Evolutionary conservation across 2,888 invertebrate species (phyloP).

Genomic region (Macaria notata): DNA sequence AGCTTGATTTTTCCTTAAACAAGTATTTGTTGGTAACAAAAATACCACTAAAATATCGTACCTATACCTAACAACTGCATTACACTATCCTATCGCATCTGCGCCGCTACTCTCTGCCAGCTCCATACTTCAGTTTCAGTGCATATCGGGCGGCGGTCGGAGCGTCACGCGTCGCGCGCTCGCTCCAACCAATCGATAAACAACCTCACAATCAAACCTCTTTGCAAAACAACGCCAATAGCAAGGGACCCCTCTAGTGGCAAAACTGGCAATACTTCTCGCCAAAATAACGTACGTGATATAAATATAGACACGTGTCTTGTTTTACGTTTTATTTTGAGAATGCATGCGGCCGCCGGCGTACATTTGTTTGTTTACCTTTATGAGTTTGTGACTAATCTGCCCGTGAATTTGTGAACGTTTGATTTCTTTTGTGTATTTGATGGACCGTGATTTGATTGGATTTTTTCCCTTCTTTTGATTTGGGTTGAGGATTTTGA

Average conservation of each 20-base stretch:
- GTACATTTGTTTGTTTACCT: slow-evolving; percentile 29
- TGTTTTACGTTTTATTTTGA: slow-evolving; percentile 26
- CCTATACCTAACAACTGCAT: not conserved
- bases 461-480: not conserved
- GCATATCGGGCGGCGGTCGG: slow-evolving; percentile 49
- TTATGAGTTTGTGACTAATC: slow-evolving; percentile 18
- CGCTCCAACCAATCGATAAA: slow-evolving; percentile 41
- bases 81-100: slow-evolving; percentile 5
- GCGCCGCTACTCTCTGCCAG: slow-evolving; percentile 27
- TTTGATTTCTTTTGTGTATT: slow-evolving; percentile 7
- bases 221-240: slow-evolving; percentile 1
- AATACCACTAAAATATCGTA: too few relatives aligned
- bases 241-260: not conserved
- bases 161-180: slow-evolving; percentile 33
- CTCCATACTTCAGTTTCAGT: slow-evolving; percentile 49
- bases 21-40: too few relatives aligned
- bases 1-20: too few relatives aligned
- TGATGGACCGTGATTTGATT: too few relatives aligned
- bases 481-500: too few relatives aligned
- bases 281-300: slow-evolving; percentile 57
- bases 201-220: slow-evolving; percentile 27
- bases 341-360: slow-evolving; percentile 24
- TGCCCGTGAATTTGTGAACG: not conserved
- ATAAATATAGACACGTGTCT: slow-evolving; percentile 28
- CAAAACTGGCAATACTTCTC: slow-evolving; percentile 18